These are phyloP conservation scores for Pipistrellus kuhlii DNA, from an alignment of 2,797 vertebrate species.

Conservation along the genomic window DNA sequence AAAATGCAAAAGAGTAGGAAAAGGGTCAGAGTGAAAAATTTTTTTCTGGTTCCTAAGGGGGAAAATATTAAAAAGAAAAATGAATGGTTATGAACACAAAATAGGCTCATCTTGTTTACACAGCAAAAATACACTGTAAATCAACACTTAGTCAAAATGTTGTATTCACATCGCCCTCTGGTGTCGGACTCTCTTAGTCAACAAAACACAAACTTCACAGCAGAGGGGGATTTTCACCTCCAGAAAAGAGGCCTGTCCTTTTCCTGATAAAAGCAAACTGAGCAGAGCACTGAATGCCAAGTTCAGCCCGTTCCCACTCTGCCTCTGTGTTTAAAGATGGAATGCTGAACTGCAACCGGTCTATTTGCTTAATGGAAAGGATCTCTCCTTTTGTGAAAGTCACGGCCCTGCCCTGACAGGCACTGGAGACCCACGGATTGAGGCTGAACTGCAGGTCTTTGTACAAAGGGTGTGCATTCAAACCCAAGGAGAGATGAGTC, in stretches of 20 bases:
- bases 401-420: neutral
- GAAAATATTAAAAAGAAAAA: neutral
- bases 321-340: neutral
- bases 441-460: neutral
- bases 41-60: neutral
- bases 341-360: neutral
- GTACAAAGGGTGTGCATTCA: neutral
- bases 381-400: neutral
- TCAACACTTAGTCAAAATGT: slow-evolving; percentile 58
- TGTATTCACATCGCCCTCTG: slow-evolving; percentile 76
- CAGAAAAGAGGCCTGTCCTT: neutral
- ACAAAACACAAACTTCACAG: neutral
- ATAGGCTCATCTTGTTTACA: slow-evolving; percentile 44
- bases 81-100: neutral
- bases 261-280: neutral
- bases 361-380: neutral
- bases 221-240: neutral
- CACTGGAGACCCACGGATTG: neutral
- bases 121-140: neutral
- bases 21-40: neutral
- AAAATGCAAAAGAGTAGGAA: neutral
- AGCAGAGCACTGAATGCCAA: neutral
- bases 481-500: neutral
- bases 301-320: neutral
- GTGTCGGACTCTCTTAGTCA: slow-evolving; percentile 56